Evolutionary conservation across 2,797 vertebrate species (phyloP).

Genomic region (Jordanella pulchra): DNA sequence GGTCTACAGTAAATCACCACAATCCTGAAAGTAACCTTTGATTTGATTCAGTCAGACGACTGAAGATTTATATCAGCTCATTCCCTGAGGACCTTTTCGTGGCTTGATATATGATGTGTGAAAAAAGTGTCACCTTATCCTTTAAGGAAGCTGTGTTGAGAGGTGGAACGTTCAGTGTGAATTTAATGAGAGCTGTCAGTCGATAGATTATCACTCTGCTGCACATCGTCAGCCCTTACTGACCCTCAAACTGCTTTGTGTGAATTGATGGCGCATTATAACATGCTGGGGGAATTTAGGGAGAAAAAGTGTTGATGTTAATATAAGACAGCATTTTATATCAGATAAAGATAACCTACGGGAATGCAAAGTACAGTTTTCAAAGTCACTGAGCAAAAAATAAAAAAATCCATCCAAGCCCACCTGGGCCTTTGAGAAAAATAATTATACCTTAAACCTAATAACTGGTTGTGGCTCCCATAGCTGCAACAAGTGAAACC

Average conservation of each 20-base stretch:
- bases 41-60: not conserved
- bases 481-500: no score
- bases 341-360: not conserved
- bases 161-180: not conserved
- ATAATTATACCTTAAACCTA: no score
- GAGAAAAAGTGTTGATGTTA: not conserved
- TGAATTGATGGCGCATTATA: not conserved
- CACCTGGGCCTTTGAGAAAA: no score
- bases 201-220: not conserved
- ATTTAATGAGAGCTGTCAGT: constrained; percentile 11
- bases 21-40: not conserved
- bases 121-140: not conserved
- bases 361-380: no score
- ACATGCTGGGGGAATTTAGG: not conserved
- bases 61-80: not conserved
- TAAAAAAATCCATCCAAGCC: no score
- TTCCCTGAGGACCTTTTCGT: not conserved
- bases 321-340: not conserved
- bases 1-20: not conserved
- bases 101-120: not conserved
- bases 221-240: not conserved
- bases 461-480: no score
- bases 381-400: no score
- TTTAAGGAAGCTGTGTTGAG: not conserved
- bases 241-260: not conserved